Conservation (phyloP, 1,140 invertebrate species). For the Aricia agestis region DNA sequence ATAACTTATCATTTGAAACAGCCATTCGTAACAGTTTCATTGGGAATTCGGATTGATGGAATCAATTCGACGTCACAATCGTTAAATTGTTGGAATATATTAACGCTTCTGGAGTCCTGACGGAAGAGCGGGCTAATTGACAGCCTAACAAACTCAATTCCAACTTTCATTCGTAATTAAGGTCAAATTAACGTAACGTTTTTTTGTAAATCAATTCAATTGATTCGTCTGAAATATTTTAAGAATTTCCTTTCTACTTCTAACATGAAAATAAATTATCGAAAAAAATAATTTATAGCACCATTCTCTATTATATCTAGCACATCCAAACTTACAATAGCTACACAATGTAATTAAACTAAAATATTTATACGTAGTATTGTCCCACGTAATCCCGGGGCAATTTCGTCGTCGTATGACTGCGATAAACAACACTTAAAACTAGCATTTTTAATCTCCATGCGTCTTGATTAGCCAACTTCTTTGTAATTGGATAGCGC, state of each 20-base stretch:
- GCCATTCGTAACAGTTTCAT: background rate
- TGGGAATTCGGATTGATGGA: background rate
- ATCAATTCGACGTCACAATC: background rate
- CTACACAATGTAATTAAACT: background rate
- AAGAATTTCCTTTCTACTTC: too few species aligned
- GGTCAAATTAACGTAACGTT: too few species aligned
- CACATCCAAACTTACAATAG: too few species aligned
- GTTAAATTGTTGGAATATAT: constrained; percentile 3
- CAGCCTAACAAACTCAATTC: constrained; percentile 54
- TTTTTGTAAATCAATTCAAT: too few species aligned
- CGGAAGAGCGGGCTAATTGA: background rate
- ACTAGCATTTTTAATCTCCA: background rate
- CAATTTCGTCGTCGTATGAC: constrained; percentile 8
- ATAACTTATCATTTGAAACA: background rate
- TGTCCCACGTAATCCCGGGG: background rate
- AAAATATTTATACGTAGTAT: constrained; percentile 2
- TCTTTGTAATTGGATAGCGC: too few species aligned
- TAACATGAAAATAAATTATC: too few species aligned
- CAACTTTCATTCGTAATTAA: constrained; percentile 44
- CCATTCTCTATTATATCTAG: too few species aligned
- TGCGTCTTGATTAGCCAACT: background rate
- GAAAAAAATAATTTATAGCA: too few species aligned
- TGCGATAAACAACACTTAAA: constrained; percentile 4
- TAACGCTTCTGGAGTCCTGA: background rate
- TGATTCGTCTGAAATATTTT: too few species aligned